These are phyloP conservation scores for Zaprionus davidi DNA, from an alignment of 1,140 invertebrate species.

Conservation along the genomic window DNA sequence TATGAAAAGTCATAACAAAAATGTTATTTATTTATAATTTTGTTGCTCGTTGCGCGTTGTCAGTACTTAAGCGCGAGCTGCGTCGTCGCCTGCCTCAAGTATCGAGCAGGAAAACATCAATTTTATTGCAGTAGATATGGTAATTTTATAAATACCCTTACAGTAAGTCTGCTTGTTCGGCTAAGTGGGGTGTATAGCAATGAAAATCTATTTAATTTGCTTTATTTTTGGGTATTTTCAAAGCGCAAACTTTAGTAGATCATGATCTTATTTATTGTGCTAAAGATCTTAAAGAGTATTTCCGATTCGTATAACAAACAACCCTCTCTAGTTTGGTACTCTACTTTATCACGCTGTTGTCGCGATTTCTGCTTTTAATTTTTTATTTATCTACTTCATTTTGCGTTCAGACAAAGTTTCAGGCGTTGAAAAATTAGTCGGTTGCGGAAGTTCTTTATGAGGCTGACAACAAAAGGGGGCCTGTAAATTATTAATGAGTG, in stretches of 20 bases:
- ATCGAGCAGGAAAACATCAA: slow-evolving; percentile 64
- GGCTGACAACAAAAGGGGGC: slow-evolving; percentile 41
- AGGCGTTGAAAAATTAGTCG: slow-evolving; percentile 23
- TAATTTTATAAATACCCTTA: slow-evolving; percentile 27
- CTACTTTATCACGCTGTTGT: slow-evolving; percentile 22
- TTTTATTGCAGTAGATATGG: slow-evolving; percentile 54
- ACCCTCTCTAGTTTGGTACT: background rate
- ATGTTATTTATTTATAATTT: slow-evolving; percentile 50
- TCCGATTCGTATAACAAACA: background rate
- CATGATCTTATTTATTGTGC: background rate
- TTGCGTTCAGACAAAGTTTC: background rate
- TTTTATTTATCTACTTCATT: slow-evolving; percentile 15
- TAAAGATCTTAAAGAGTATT: background rate
- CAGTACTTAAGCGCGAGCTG: slow-evolving; percentile 70
- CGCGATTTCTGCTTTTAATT: slow-evolving; percentile 32
- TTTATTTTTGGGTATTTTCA: background rate
- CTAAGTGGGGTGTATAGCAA: background rate
- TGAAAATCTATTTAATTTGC: background rate
- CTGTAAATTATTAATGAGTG: slow-evolving; percentile 44
- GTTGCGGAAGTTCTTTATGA: slow-evolving; percentile 50
- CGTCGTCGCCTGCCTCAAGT: slow-evolving; percentile 45
- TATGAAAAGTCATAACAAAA: slow-evolving; percentile 70
- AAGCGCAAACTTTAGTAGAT: too few species aligned
- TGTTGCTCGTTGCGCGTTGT: slow-evolving; percentile 32
- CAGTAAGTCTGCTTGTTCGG: background rate